A percentile compares a stretch with the other conserved stretches of the same genome.
These are phyloP conservation scores for Agrypnia vestita DNA, from an alignment of 1,140 invertebrate genomes.

Conservation along the genomic window DNA sequence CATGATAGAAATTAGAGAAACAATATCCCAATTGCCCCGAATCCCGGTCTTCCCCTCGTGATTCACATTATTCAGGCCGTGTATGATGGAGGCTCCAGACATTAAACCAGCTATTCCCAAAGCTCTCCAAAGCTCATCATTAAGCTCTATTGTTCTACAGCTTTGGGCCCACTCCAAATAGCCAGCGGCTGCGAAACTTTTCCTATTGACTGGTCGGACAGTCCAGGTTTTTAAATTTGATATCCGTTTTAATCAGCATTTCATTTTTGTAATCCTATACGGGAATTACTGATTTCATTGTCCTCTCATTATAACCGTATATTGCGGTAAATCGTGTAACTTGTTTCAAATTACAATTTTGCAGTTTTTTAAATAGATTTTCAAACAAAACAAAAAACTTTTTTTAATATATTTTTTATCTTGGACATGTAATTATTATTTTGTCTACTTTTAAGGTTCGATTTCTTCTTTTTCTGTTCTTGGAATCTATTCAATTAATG, in stretches of 20 bases:
- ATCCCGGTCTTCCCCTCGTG: not conserved
- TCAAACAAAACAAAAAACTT: no score
- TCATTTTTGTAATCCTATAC: not conserved
- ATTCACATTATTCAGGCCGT: constrained; percentile 33
- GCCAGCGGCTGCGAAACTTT: constrained; percentile 31
- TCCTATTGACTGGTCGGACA: not conserved
- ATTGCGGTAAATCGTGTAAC: no score
- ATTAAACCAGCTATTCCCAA: constrained; percentile 35
- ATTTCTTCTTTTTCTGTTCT: no score
- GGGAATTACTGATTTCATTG: no score
- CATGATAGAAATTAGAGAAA: constrained; percentile 5
- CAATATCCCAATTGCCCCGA: constrained; percentile 10
- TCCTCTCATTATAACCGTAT: no score
- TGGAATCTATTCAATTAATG: no score
- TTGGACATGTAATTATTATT: no score
- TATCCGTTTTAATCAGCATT: not conserved
- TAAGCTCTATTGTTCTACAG: constrained; percentile 29
- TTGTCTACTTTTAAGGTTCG: no score
- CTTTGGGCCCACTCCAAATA: constrained; percentile 31
- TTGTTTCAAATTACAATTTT: no score
- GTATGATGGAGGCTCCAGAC: constrained; percentile 26
- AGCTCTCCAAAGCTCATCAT: constrained; percentile 36
- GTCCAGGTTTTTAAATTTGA: not conserved
- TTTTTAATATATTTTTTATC: no score
- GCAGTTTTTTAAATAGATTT: no score